phyloP scores from a whole-genome alignment of 2,113 vertebrate species.

The Cygnus buccinator region DNA sequence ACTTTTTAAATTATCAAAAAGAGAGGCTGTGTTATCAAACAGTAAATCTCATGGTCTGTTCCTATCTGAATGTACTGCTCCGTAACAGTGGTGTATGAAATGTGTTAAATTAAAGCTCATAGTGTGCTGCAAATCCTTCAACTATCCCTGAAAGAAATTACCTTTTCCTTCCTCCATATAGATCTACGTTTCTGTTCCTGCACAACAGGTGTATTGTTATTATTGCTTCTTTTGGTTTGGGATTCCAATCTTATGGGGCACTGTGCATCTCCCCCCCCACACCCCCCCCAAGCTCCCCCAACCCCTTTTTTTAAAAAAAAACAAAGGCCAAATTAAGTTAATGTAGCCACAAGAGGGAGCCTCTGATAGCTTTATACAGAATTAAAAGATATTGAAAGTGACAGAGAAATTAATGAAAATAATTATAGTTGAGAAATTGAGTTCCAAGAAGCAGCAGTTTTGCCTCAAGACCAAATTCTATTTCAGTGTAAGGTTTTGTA shows the following conservation, averaged over 20 bases:
- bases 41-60: neutral
- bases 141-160: neutral
- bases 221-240: neutral
- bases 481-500: neutral
- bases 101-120: neutral
- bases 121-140: neutral
- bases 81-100: rapidly evolving
- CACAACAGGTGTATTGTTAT: neutral
- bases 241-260: neutral
- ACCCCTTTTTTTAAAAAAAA: neutral
- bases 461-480: neutral
- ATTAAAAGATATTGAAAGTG: constrained; percentile 5
- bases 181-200: neutral
- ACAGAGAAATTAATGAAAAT: constrained; percentile 43
- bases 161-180: neutral
- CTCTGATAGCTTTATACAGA: neutral
- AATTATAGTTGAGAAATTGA: constrained; percentile 10
- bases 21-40: neutral
- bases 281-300: no score
- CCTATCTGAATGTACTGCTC: neutral
- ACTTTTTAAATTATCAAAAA: neutral
- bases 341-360: constrained; percentile 3
- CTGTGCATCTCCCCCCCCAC: neutral
- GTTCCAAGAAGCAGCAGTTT: constrained; percentile 11
- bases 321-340: constrained; percentile 4